Conservation (phyloP, 2,888 invertebrate genomes). For the Arctia plantaginis region DNA sequence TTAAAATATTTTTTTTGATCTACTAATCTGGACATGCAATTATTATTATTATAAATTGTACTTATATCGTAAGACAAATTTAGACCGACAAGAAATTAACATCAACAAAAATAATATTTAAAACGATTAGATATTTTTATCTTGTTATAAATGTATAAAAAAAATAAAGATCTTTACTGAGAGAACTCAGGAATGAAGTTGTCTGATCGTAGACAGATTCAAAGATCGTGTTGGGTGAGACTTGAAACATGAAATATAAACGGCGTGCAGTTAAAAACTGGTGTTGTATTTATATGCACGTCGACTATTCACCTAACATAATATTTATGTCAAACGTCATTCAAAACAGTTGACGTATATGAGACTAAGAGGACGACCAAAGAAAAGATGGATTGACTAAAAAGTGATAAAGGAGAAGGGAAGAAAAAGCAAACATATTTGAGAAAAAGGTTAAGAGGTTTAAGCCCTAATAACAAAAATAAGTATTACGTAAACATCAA, state of each 20-base stretch:
- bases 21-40: conserved; percentile 80
- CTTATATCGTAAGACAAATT: conserved; percentile 80
- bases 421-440: no score
- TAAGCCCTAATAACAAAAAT: no score
- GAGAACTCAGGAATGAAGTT: conserved; percentile 81
- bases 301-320: conserved; percentile 11
- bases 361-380: no score
- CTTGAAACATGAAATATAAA: conserved; percentile 16
- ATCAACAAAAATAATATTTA: conserved; percentile 55
- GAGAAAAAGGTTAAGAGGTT: no score
- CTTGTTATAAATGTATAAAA: conserved; percentile 77
- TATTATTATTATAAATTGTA: conserved; percentile 77
- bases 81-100: conserved; percentile 78
- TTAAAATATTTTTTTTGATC: conserved; percentile 75
- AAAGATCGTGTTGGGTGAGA: conserved; percentile 33
- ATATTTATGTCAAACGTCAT: conserved; percentile 3
- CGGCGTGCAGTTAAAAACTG: conserved; percentile 27
- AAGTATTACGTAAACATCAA: no score
- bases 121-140: conserved; percentile 45
- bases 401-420: no score
- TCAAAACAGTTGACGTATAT: no score
- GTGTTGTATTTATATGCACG: conserved; percentile 26
- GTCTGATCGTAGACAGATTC: conserved; percentile 61
- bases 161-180: conserved; percentile 85
- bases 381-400: no score